Base-by-base conservation (phyloP, 1,140 invertebrate genomes). In the Brachionus plicatilis region DNA sequence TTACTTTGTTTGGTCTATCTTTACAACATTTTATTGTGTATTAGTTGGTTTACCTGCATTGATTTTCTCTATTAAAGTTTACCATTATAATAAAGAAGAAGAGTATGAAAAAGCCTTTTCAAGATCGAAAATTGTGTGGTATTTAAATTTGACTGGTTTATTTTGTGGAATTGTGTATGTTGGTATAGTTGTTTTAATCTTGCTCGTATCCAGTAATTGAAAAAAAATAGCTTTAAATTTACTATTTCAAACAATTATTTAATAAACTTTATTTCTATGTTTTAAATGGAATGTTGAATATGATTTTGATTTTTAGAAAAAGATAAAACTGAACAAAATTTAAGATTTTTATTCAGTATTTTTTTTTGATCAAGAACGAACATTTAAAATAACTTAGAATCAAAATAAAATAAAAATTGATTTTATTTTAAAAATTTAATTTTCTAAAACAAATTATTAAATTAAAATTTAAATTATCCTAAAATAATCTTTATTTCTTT, bases 21-120 rank as follows among this genome's bases (percentile, higher is more conserved):
- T 76, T 76, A 76, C 72, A 50, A 50, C 45, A n/a, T 50, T 76
- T 8, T 76, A 76, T 76, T 76, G 72, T 76, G 20, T 76, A 27
- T 50, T 76, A 20, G 14, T 76, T 14, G 72, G 72, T 76, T 9
- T 76, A 33, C 72, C 72, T 14, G 72, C 72, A 47, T 47, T 76
- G 20, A 47, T 76, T 50, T 76, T 76, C 3, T 76, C 72, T 29
- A 76, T 76, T 4, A 76, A 76, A 47, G 72, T 76, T 20, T 76
- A 76, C 24, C 72, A 76, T 76, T 76, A 76, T 50, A 76, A 76
- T 17, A 76, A 76, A 50, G 20, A 76, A 14, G 72, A 50, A 27
- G 1, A 50, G 3, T 76, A 76, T 50, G 20, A 50, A 50, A 76
- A 76, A 53, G 72, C 72, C 1, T 76, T 27, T 50, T 53, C 72